Conservation (phyloP, 35 echinoderm and acorn worm genomes). For the Eucidaris tribuloides region DNA sequence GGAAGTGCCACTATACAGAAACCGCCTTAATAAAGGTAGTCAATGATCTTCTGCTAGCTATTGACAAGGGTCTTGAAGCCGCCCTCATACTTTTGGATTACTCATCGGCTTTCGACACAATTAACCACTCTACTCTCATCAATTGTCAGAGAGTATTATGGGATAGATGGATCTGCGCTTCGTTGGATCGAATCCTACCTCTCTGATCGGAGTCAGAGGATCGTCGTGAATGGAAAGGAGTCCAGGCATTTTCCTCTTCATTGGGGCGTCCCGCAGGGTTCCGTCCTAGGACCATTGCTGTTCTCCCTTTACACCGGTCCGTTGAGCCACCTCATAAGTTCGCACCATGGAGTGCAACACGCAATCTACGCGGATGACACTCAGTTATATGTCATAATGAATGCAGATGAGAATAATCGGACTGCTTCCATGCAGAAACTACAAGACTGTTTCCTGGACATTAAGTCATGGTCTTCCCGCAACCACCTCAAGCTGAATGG, state of each 20-base stretch:
- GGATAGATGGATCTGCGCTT: background rate
- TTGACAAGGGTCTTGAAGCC: slow-evolving; percentile 15
- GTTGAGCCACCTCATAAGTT: background rate
- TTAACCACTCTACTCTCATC: background rate
- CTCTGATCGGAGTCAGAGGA: too few relatives aligned
- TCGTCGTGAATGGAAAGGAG: background rate
- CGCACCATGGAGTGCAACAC: background rate
- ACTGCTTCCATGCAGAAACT: background rate
- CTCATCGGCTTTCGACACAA: slow-evolving; percentile 10
- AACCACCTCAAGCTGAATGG: slow-evolving; percentile 2
- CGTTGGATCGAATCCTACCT: too few relatives aligned
- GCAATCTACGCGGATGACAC: background rate
- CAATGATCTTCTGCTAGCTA: slow-evolving; percentile 25
- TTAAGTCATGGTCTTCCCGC: background rate
- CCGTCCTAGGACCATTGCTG: background rate
- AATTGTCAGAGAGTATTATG: background rate
- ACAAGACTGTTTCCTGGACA: background rate
- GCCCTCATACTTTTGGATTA: slow-evolving; percentile 35
- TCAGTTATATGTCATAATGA: background rate
- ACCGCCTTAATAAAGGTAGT: slow-evolving; percentile 27
- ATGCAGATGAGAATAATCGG: background rate
- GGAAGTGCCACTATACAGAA: slow-evolving; percentile 25
- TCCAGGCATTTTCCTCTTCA: background rate
- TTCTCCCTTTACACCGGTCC: background rate
- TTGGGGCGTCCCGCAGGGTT: background rate